Percentiles rank a stretch among this genome's conserved stretches.
Evolutionary conservation across 2,797 vertebrate genomes (phyloP).

Genomic region (Allobates femoralis): DNA sequence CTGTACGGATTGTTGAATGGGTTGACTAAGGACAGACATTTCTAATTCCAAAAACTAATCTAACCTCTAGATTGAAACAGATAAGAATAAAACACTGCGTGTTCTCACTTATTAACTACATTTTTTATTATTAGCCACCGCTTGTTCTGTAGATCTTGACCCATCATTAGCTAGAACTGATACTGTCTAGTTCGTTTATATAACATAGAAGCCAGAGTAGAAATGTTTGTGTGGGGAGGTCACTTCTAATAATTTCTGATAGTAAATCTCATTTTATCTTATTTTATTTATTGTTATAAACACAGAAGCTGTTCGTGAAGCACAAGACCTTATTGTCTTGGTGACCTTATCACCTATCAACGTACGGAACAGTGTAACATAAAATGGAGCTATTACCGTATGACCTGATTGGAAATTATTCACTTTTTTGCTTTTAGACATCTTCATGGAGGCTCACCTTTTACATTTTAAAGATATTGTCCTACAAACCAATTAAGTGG

Average conservation of each 20-base stretch:
- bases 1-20: neutral
- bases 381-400: neutral
- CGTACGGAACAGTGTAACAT: neutral
- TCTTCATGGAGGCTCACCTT: neutral
- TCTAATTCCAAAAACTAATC: neutral
- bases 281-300: slow-evolving; percentile 7
- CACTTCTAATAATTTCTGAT: neutral
- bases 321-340: slow-evolving; percentile 3
- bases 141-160: slow-evolving; percentile 24
- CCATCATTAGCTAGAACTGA: slow-evolving; percentile 17
- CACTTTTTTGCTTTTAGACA: neutral
- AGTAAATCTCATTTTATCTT: slow-evolving; percentile 27
- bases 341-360: slow-evolving; percentile 2
- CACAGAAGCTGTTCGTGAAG: neutral
- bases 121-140: slow-evolving; percentile 25
- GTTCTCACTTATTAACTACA: slow-evolving; percentile 28
- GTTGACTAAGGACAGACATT: slow-evolving; percentile 19
- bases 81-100: slow-evolving; percentile 29
- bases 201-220: neutral
- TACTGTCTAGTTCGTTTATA: neutral
- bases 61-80: slow-evolving; percentile 2
- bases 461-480: too few relatives aligned
- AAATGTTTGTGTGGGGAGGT: neutral
- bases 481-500: too few relatives aligned
- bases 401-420: neutral